phyloP scores from a whole-genome alignment of 2,113 vertebrate genomes.

The Damaliscus lunatus region DNA sequence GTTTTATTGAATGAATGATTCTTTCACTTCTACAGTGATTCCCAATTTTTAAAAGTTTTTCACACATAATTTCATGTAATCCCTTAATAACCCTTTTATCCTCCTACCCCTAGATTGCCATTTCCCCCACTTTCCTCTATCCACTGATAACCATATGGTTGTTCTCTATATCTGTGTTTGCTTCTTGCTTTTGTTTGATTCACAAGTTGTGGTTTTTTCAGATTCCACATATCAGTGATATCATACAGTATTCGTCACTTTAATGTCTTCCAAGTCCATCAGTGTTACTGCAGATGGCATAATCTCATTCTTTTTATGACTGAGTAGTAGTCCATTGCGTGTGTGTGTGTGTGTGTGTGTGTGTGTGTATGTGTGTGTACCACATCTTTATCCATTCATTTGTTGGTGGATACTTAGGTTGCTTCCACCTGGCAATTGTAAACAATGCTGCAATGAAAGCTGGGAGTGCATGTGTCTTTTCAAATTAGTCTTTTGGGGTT shows the following conservation, averaged over 20 bases:
- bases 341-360: too few species aligned
- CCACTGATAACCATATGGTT: not conserved
- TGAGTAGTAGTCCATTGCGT: not conserved
- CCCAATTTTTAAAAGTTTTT: not conserved
- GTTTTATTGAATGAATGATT: not conserved
- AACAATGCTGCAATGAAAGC: not conserved
- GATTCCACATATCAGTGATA: not conserved
- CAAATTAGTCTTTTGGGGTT: not conserved
- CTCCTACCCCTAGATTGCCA: not conserved
- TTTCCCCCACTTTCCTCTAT: not conserved
- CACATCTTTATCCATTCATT: not conserved
- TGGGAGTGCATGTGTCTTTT: not conserved
- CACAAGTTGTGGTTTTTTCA: not conserved
- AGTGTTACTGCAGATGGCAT: not conserved
- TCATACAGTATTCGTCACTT: not conserved
- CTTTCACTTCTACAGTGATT: not conserved
- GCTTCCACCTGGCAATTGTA: not conserved
- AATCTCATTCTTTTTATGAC: not conserved
- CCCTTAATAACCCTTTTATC: not conserved
- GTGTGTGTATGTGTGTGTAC: not conserved
- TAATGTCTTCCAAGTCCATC: not conserved
- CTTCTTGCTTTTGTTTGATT: not conserved
- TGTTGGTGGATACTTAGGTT: not conserved
- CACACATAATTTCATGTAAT: not conserved
- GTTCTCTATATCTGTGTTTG: not conserved